These are phyloP conservation scores for Phaethon lepturus DNA, from an alignment of 2,113 vertebrate species.

Conservation along the genomic window DNA sequence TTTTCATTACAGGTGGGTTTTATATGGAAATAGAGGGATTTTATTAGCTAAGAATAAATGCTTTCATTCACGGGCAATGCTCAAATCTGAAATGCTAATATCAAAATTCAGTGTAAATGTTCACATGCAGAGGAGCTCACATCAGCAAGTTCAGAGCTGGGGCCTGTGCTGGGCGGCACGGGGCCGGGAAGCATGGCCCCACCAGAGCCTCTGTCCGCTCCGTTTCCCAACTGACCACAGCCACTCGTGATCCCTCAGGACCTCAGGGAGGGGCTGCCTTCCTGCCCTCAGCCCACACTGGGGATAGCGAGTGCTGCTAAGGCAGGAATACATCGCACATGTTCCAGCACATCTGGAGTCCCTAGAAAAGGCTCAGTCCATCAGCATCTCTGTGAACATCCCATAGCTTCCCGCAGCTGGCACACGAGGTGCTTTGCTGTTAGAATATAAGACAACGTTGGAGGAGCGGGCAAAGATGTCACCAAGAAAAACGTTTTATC, in stretches of 20 bases:
- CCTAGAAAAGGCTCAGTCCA: neutral
- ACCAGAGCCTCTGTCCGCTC: neutral
- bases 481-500: neutral
- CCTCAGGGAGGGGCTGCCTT: neutral
- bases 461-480: neutral
- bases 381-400: neutral
- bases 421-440: neutral
- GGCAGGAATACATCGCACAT: neutral
- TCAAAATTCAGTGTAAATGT: neutral
- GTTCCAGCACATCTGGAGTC: neutral
- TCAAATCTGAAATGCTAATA: neutral
- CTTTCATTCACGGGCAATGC: neutral
- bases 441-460: neutral
- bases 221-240: neutral
- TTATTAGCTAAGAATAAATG: neutral
- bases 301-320: neutral
- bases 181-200: accelerated
- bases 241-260: neutral
- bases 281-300: neutral
- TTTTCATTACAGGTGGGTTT: neutral
- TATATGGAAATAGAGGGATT: neutral
- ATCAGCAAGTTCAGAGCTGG: neutral
- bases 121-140: neutral
- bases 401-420: neutral
- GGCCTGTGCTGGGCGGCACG: neutral